These are phyloP conservation scores for Empis livida DNA, from an alignment of 2,888 invertebrate species.

Conservation along the genomic window DNA sequence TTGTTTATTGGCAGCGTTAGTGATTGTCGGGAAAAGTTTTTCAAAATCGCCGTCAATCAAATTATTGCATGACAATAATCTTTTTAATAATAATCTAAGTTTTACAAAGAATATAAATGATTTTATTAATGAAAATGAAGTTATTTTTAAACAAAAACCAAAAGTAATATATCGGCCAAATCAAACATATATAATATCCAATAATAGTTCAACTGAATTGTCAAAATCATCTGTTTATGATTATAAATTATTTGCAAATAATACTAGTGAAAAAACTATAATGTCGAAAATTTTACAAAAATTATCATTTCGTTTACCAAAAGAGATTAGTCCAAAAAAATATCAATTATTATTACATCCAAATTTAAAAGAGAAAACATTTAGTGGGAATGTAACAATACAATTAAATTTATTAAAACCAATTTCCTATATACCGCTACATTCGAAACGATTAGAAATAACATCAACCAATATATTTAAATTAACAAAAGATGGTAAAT, in stretches of 20 bases:
- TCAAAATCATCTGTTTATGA: not conserved
- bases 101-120: not conserved
- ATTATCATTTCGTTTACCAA: slow-evolving; percentile 42
- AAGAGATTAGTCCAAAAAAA: slow-evolving; percentile 43
- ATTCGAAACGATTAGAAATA: slow-evolving; percentile 38
- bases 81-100: not conserved
- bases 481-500: slow-evolving; percentile 18
- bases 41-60: too few species aligned
- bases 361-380: slow-evolving; percentile 45
- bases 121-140: not conserved
- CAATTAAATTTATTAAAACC: slow-evolving; percentile 35
- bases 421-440: slow-evolving; percentile 37
- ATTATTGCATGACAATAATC: too few species aligned
- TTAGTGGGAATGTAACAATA: slow-evolving; percentile 44
- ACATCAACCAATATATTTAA: slow-evolving; percentile 34
- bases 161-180: not conserved
- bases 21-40: slow-evolving; percentile 27
- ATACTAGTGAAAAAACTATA: slow-evolving; percentile 6
- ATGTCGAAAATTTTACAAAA: slow-evolving; percentile 29
- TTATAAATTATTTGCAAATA: not conserved
- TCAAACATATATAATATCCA: not conserved
- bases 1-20: slow-evolving; percentile 29
- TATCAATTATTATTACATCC: slow-evolving; percentile 54
- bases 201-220: not conserved
- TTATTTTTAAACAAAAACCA: not conserved